Base-by-base conservation (phyloP, 2,888 invertebrate species). In the Cantharis rufa region DNA sequence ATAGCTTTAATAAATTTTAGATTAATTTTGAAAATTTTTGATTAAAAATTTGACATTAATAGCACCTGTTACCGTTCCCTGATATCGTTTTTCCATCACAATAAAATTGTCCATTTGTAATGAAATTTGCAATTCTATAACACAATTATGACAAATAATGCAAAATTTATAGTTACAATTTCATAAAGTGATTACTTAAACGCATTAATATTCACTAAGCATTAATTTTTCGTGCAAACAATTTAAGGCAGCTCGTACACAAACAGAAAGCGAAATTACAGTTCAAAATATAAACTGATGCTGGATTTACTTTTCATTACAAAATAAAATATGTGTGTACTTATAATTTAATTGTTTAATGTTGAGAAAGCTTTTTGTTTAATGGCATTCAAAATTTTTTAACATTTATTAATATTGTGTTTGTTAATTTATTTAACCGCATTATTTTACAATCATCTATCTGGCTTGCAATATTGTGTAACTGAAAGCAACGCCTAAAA, bases 61-160 rank as follows among this genome's bases (percentile, higher is more conserved):
- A 74, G 70, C 73, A 70, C 63, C 71, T 77, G 73, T 68, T 77
- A 70, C 73, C 71, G 71, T 77, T 71, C 74, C 15, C 71, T 62
- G 74, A 74, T 77, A 77, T 77, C 77, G 77, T 77, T 77, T 77
- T 77, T 68, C 62, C 73, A 77, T 77, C 74, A 77, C 73, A 77
- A 74, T 77, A 77, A 74, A 77, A 73, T 77, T 77, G 74, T 77
- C 73, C 62, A 66, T 48, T 48, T 48, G 48, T 48, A 48, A 48
- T 48, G 48, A 48, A 48, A 48, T 48, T 48, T n/a, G 48, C 48
- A 48, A 48, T 48, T 48, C 48, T n/a, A 48, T 48, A 48, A 48
- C n/a, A n/a, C 48, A 48, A 48, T 48, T 48, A n/a, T 48, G n/a
- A n/a, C 48, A n/a, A 48, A 32, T 32, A 32, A 32, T 32, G 13